phyloP scores from a whole-genome alignment of 2,113 vertebrate species.

The Colossoma macropomum region DNA sequence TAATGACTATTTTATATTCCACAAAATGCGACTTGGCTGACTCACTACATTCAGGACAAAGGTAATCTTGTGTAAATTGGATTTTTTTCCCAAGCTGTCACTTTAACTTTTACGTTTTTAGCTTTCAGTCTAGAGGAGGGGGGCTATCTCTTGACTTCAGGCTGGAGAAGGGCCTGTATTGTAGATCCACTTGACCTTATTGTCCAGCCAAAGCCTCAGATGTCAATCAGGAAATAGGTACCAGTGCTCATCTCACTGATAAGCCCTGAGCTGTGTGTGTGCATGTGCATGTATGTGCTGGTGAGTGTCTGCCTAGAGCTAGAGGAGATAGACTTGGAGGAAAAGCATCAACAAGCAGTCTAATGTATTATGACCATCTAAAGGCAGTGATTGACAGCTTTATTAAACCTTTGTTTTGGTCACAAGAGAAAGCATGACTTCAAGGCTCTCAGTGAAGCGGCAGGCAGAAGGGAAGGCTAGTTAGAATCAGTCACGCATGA shows the following conservation, averaged over 20 bases:
- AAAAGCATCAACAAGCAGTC: neutral
- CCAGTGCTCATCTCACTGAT: slow-evolving; percentile 25
- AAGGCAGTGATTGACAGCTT: neutral
- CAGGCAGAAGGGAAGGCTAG: neutral
- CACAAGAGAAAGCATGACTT: slow-evolving; percentile 10
- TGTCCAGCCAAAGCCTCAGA: slow-evolving; percentile 65
- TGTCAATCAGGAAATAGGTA: slow-evolving; percentile 24
- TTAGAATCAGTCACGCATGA: neutral
- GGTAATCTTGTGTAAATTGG: too few species aligned
- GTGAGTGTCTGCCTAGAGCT: neutral
- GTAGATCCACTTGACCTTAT: slow-evolving; percentile 68
- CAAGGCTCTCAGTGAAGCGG: slow-evolving; percentile 24
- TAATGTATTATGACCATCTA: neutral
- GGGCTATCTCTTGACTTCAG: slow-evolving; percentile 54
- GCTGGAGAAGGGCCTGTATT: slow-evolving; percentile 58
- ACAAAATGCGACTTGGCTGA: too few species aligned
- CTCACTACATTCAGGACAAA: too few species aligned
- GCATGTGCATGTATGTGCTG: neutral
- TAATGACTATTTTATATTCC: too few species aligned
- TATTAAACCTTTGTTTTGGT: slow-evolving; percentile 52
- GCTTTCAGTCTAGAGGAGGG: slow-evolving; percentile 54
- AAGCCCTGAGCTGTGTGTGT: neutral
- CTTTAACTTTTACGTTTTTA: neutral
- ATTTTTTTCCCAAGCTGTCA: too few species aligned
- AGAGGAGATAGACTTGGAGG: neutral